Evolutionary conservation across 2,797 vertebrate genomes (phyloP).

Genomic region (Phataginus tricuspis): DNA sequence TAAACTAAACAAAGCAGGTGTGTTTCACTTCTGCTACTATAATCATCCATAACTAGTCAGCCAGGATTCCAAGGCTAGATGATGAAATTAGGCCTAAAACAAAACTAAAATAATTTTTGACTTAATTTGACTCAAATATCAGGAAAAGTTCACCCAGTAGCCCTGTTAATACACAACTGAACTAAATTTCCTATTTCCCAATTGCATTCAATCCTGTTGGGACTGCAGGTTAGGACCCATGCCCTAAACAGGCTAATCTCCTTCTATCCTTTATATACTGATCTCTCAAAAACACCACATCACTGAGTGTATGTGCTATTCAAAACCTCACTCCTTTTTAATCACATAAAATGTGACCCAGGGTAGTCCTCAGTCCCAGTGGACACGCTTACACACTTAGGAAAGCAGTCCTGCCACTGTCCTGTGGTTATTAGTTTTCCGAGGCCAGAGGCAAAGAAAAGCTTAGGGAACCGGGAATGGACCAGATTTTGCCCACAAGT

Average conservation of each 20-base stretch:
- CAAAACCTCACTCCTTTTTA: not conserved
- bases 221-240: not conserved
- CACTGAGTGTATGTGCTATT: not conserved
- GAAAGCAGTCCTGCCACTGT: not conserved
- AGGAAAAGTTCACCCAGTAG: not conserved
- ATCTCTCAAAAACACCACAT: not conserved
- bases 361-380: not conserved
- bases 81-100: conserved; percentile 36
- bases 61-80: not conserved
- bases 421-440: conserved; percentile 18
- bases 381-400: not conserved
- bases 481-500: conserved; percentile 68
- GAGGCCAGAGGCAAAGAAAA: not conserved
- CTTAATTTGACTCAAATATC: conserved; percentile 48
- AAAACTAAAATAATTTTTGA: conserved; percentile 42
- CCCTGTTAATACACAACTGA: not conserved
- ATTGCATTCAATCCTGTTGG: not conserved
- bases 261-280: not conserved
- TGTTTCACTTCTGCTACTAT: conserved; percentile 1
- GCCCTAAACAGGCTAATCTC: not conserved
- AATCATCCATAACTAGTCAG: not conserved
- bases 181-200: not conserved
- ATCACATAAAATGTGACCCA: not conserved
- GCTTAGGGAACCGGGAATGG: conserved; percentile 53
- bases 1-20: conserved; percentile 29